Evolutionary conservation across 2,888 invertebrate species (phyloP).

Genomic region (Machimus atricapillus): DNA sequence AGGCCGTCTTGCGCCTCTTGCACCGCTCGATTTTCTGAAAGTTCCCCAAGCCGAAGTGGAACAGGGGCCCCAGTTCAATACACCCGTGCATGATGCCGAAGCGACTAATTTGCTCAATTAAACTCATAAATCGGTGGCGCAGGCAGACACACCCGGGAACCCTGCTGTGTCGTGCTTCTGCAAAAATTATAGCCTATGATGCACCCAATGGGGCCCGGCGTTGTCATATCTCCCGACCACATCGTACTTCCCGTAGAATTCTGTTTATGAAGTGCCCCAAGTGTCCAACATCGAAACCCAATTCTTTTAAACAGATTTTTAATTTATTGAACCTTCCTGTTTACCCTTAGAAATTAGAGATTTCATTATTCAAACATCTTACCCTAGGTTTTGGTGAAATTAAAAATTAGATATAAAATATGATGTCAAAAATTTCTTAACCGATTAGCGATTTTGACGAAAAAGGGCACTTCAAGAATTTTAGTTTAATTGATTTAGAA

Average conservation of each 20-base stretch:
- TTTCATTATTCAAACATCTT: no score
- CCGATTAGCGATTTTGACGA: no score
- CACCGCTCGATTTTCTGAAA: background rate
- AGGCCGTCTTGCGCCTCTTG: background rate
- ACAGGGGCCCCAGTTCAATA: constrained; percentile 26
- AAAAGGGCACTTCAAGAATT: no score
- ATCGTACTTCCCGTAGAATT: background rate
- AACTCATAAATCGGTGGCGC: constrained; percentile 33
- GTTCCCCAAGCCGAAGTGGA: background rate
- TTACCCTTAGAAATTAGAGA: background rate
- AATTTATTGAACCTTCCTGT: background rate
- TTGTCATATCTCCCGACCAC: background rate
- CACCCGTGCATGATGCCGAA: constrained; percentile 15
- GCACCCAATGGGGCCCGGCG: background rate
- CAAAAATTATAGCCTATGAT: constrained; percentile 9
- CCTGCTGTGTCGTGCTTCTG: background rate
- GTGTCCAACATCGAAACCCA: background rate
- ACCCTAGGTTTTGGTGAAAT: no score
- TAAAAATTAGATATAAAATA: no score
- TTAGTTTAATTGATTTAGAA: no score
- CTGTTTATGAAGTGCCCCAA: background rate
- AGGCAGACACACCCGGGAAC: constrained; percentile 14
- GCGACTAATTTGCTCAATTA: constrained; percentile 33
- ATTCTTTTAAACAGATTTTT: background rate
- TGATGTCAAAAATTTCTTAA: no score